Percentiles rank a stretch among this genome's conserved stretches.
Evolutionary conservation across 2,888 invertebrate species (phyloP).

Genomic region (Sclerodermus sp.): DNA sequence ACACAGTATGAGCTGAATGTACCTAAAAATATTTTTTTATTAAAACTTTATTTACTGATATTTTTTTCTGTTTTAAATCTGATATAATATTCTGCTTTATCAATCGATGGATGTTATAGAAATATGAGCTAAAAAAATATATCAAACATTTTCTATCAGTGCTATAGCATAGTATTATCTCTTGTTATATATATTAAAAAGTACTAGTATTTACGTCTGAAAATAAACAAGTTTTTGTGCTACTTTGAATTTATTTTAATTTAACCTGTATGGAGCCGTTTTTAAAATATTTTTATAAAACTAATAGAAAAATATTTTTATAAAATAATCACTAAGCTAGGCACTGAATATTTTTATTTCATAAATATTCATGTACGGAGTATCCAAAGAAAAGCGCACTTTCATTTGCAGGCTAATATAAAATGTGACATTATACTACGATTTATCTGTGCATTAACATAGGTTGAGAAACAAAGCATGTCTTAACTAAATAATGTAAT

Average conservation of each 20-base stretch:
- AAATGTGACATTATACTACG: no score
- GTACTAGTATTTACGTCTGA: background rate
- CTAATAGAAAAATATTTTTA: background rate
- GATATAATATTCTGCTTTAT: background rate
- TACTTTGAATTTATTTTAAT: background rate
- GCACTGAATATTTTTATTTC: no score
- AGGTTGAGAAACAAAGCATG: no score
- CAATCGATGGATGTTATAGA: background rate
- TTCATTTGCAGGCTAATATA: no score
- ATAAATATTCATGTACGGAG: no score
- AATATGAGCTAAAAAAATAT: background rate
- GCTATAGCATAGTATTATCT: background rate
- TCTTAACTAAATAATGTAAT: no score
- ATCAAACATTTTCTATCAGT: background rate
- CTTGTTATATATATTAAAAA: background rate
- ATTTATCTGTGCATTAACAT: no score
- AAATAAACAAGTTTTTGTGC: background rate
- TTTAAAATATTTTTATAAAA: background rate
- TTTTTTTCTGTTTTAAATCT: background rate
- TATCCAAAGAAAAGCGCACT: no score
- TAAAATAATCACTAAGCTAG: no score
- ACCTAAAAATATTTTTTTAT: no score
- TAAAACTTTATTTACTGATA: background rate
- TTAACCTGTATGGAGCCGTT: background rate
- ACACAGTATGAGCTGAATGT: no score